Base-by-base conservation (phyloP, 2,797 vertebrate genomes). In the Halcyon smyrnensis region DNA sequence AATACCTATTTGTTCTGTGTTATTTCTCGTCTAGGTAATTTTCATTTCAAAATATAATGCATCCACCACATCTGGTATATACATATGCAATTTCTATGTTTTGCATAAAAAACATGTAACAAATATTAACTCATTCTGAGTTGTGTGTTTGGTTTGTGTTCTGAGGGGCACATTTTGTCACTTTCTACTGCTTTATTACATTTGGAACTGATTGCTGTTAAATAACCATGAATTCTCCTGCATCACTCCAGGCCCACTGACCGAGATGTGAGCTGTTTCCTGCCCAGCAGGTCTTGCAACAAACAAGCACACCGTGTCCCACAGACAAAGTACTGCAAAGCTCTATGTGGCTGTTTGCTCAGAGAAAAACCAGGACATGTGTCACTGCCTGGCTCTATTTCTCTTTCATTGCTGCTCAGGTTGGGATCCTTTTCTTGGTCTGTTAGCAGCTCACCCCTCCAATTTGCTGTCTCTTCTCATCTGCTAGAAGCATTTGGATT, bases 11-110 rank as follows among this genome's bases (percentile, higher is more conserved):
- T 84, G 56, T 46, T 90, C 80, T 87, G 82, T 86, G 76, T 24
- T 90, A 70, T 65, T 90, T 68, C 56, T 93, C 64, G 64, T 91
- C 86, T 48, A 82, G 69, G 54, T 14, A 4, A 43, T 56, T 86
- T 95, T 69, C 34, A 86, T 78, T 90, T 63, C 77, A 87, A 92
- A 92, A 93, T n/a, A 15, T 67, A 94, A 91, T 17, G 60, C 0
- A 0, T 36, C 19, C 87, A 73, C 59, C 62, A 86, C 45, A n/a
- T 71, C 78, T 67, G 32, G 51, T 65, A 96, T 67, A 78, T 67
- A 90, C 6, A 9, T 36, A 37, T 25, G 15, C 12, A 27, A 93
- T 67, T 94, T 94, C 59, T 20, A 7, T 45, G 41, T 60, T 90
- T 70, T 65, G 30, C 57, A 62, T 50, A 54, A 59, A 27, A 39